Base-by-base conservation (phyloP, 2,113 vertebrate species). In the Aspiorhynchus laticeps region DNA sequence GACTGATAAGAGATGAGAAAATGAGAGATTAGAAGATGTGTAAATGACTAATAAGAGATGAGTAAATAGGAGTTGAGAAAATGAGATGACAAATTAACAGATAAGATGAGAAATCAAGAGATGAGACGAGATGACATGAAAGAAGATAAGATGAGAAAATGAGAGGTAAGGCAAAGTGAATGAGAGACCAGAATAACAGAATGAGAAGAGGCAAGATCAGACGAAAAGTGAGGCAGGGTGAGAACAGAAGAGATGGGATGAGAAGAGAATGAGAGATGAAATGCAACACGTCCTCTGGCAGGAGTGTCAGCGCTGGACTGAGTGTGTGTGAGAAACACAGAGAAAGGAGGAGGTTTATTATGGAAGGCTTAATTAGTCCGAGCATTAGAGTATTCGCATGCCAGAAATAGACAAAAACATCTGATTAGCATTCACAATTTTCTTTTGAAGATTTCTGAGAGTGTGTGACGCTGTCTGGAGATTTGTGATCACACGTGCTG, bases 341-440 rank as follows among this genome's bases (percentile, higher is more conserved):
- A 74, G 80, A 41, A n/a, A n/a, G 5, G 88, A 87, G 84, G 88
- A 90, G 84, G 91, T 84, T 74, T 74, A 74, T 84, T 83, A 80
- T 82, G 80, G 80, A 71, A 67, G 79, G 65, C 38, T 77, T 86
- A 86, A 88, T 88, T 80, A 88, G 63, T 78, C 33, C 15, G 61
- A 43, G 73, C 51, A 43, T 84, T 74, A 53, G 74, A 80, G 78
- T 84, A 83, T 80, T 88, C 80, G 61, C 59, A 87, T 26, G 71
- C 80, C 80, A 83, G 77, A 85, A 85, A 88, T 85, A 86, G 69
- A 86, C 26, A 65, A 86, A 88, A 86, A 88, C 80, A 87, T 83
- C 65, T 84, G 85, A 82, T 84, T 87, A 61, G 43, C 83, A 71
- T 84, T 69, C 74, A 51, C 46, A 79, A 38, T 79, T 63, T 73